A percentile compares a stretch with the other conserved stretches of the same genome.
Evolutionary conservation across 2,113 vertebrate genomes (phyloP).

Genomic region (Nothocercus nigrocapillus): DNA sequence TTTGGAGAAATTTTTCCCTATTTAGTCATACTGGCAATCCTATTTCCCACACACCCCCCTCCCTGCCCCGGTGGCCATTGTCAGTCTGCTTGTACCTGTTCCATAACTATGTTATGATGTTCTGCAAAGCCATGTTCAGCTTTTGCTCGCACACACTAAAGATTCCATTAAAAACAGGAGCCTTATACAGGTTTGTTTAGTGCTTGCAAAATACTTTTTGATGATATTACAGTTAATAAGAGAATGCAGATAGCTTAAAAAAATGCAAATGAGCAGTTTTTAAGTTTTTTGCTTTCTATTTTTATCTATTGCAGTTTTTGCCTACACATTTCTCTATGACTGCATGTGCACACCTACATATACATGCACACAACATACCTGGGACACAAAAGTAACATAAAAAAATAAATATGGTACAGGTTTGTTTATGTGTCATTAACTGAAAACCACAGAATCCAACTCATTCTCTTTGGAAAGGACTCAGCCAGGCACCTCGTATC

Average conservation of each 20-base stretch:
- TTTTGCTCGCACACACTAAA: not conserved
- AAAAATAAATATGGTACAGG: not conserved
- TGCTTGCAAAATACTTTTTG: not conserved
- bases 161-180: not conserved
- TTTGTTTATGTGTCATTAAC: not conserved
- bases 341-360: not conserved
- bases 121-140: not conserved
- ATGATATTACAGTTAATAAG: not conserved
- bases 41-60: too few relatives aligned
- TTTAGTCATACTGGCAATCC: not conserved
- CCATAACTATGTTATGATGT: not conserved
- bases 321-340: not conserved
- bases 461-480: not conserved
- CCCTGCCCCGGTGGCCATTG: not conserved
- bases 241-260: not conserved
- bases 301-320: not conserved
- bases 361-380: rapidly evolving
- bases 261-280: not conserved
- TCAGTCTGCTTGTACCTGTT: not conserved
- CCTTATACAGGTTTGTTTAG: not conserved
- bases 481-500: not conserved
- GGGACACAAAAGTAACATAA: not conserved
- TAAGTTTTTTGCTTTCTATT: not conserved
- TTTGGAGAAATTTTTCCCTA: not conserved
- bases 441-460: not conserved